These are phyloP conservation scores for Siphamia tubifer DNA, from an alignment of 2,113 vertebrate species.

Conservation along the genomic window DNA sequence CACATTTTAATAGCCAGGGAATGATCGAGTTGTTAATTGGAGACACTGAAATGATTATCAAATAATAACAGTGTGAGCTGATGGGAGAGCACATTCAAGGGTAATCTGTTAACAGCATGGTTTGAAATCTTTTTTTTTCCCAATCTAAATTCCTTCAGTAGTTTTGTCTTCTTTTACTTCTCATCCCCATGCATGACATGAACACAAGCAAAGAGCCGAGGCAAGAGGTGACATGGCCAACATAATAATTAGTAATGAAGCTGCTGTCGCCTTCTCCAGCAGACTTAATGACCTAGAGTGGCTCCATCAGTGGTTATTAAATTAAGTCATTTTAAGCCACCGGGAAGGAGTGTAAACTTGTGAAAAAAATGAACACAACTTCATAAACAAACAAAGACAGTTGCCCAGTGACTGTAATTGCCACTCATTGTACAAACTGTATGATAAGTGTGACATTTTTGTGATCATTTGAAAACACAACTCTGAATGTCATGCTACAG, in stretches of 20 bases:
- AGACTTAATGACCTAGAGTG: constrained; percentile 25
- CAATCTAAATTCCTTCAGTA: background rate
- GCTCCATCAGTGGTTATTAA: constrained; percentile 15
- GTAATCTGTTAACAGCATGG: background rate
- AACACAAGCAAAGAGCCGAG: background rate
- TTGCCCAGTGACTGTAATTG: accelerated
- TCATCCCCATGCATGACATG: background rate
- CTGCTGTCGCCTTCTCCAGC: background rate
- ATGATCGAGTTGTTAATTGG: background rate
- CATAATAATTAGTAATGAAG: constrained; percentile 39
- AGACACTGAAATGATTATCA: background rate
- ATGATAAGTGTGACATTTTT: too few species aligned
- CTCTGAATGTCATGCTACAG: too few species aligned
- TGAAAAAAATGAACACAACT: background rate
- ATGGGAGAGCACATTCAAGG: background rate
- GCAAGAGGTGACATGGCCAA: constrained; percentile 3
- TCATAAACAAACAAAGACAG: background rate
- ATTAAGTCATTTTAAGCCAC: constrained; percentile 17
- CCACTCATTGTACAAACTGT: too few species aligned
- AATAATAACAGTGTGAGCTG: background rate
- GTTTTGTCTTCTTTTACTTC: background rate
- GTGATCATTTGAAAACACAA: too few species aligned
- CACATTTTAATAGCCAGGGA: constrained; percentile 13
- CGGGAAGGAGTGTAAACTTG: background rate
- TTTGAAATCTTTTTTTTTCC: background rate